Evolutionary conservation across 2,797 vertebrate species (phyloP), one percentile per base, ranked within the genome.

Genomic region (Enoplosus armatus): DNA sequence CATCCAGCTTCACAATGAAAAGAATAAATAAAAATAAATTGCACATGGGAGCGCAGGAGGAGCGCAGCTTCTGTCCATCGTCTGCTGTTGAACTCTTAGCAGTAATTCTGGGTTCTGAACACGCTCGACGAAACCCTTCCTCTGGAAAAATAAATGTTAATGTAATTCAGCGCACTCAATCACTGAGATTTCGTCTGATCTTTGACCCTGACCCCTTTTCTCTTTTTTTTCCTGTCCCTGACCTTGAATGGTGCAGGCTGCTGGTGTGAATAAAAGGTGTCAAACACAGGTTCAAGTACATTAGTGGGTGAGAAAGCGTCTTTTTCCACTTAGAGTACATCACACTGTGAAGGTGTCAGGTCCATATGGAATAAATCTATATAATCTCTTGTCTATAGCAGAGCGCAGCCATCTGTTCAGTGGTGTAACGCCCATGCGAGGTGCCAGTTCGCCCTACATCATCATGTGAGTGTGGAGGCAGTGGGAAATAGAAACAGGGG

Each of bases 261-360:
- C 67, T 26, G 63, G 3, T 37, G 75, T 58, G 56, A 81, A 87
- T 27, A 69, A 55, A 60, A 53, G 26, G 61, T 70, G 71, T 18
- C 33, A 69, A 45, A 48, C 15, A 29, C 22, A 59, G 82, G 62
- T 68, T 79, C 24, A 10, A 82, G 79, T 63, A 47, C 82, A 63
- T 80, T 63, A 61, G 35, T 4, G 7, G 60, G 14, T 27, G 33
- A 68, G 50, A 74, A 50, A 50, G 74, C 24, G 1, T 33, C 24
- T 55, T 68, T 55, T 61, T 54, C 14, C 59, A 70, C 80, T 61
- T 35, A 26, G 4, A 63, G 37, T 37, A 24, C 73, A 61, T 72
- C 62, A 50, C 45, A 45, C 65, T 14, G 53, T 8, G 2, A 16
- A 76, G 61, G 72, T 72, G 59, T 64, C 58, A 50, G 2, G 26